Evolutionary conservation across 2,888 invertebrate species (phyloP), one percentile per base, ranked within the genome.

Genomic region (Euproctis similis): DNA sequence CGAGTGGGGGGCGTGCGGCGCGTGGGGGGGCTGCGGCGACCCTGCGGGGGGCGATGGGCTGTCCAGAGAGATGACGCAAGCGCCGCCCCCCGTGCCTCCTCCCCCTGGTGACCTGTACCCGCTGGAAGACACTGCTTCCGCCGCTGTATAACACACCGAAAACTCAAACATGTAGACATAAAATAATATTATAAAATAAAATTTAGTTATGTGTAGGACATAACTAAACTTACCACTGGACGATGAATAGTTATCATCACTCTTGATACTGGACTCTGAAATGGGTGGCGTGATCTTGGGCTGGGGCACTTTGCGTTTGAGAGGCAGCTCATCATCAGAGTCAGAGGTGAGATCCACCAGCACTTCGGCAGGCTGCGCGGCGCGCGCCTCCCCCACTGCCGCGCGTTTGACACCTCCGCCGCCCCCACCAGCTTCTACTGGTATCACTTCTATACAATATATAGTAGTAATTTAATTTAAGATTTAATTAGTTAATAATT

Each of bases 341-440:
- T 92, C 92, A 1, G 91, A 91, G 0, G 92, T 92, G 40, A 92
- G 78, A 70, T 92, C 92, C 10, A 92, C 91, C 2, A 88, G 70
- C 1, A 72, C 64, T 19, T 76, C 78, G 0, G 67, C 47, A 0
- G 68, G 50, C 30, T 85, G 81, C 4, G 85, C 75, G 17, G 72
- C 63, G 23, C 75, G 67, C 4, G 58, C 59, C 34, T 81, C 78
- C 8, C 80, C 77, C 1, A 78, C 73, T 0, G 77, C 74, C 1
- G 75, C 73, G 2, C 78, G 69, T 40, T 84, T 84, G 1, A 53
- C 65, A n/a, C 46, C 44, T 4, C 51, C 53, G 12, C 32, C 34
- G n/a, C n/a, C n/a, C 22, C 59, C 61, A 21, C 53, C 43, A 8
- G 57, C 61, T 10, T 85, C 85, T n/a, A 86, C 55, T 24, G 85